Evolutionary conservation across 2,888 invertebrate genomes (phyloP).

Genomic region (Ectobius pallidus): DNA sequence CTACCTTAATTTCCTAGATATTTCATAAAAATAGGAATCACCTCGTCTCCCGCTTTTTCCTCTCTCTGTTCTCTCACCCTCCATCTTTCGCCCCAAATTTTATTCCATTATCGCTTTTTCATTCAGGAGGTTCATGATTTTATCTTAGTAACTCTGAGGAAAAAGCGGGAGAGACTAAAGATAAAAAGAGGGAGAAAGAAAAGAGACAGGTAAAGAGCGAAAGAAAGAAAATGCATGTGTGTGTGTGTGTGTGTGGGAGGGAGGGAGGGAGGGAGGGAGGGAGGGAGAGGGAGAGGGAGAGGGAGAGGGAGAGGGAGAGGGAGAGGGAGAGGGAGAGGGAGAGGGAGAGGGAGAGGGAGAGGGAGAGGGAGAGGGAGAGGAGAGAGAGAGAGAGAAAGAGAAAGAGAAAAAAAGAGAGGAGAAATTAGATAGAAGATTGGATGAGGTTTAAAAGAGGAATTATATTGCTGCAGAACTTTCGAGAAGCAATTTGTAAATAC

Average conservation of each 20-base stretch:
- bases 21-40: constrained; percentile 17
- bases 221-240: neutral
- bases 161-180: neutral
- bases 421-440: no score
- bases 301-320: constrained; percentile 17
- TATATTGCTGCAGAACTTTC: no score
- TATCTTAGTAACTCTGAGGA: no score
- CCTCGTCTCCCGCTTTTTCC: no score
- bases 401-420: neutral
- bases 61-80: no score
- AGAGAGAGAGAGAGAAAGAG: neutral
- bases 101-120: no score
- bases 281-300: constrained; percentile 31
- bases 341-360: neutral
- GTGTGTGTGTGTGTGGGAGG: neutral
- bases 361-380: constrained; percentile 6
- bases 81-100: no score
- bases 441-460: no score
- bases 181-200: neutral
- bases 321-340: constrained; percentile 15
- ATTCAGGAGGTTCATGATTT: no score
- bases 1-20: constrained; percentile 12
- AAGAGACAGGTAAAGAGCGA: neutral
- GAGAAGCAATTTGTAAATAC: no score
- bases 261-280: neutral